Evolutionary conservation across 2,113 vertebrate species (phyloP).

Genomic region (Tringa solitaria): DNA sequence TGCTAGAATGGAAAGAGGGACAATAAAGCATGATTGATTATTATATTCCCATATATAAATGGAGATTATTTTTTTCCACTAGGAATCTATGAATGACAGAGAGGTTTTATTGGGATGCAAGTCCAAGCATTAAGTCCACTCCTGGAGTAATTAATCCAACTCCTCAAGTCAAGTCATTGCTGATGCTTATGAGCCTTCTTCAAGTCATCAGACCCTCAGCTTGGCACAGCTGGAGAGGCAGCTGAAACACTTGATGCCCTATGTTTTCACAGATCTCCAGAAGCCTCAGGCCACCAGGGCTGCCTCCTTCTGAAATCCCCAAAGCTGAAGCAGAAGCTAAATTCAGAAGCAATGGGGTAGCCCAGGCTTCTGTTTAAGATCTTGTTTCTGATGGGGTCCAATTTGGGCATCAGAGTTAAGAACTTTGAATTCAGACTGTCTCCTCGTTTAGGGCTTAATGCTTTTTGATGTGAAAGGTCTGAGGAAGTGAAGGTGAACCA

Average conservation of each 20-base stretch:
- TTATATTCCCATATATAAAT: slow-evolving; percentile 31
- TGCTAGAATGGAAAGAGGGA: slow-evolving; percentile 41
- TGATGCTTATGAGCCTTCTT: neutral
- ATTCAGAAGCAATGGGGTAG: neutral
- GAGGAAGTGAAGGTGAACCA: neutral
- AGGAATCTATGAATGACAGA: neutral
- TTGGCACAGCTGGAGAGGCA: neutral
- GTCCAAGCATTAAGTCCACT: neutral
- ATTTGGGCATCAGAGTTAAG: neutral
- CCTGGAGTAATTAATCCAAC: neutral
- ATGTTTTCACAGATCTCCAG: neutral
- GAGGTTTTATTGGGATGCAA: neutral
- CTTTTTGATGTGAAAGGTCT: neutral
- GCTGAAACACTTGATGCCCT: neutral
- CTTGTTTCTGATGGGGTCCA: neutral
- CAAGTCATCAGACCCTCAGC: neutral
- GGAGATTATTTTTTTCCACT: neutral
- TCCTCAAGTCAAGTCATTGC: neutral
- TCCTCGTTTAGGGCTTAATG: neutral
- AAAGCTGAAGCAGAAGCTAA: neutral
- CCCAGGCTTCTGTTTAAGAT: neutral
- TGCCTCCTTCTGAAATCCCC: neutral
- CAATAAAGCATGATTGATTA: slow-evolving; percentile 51
- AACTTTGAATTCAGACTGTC: neutral
- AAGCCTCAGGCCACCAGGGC: neutral